These are phyloP conservation scores for Amphiprion ocellaris DNA, from an alignment of 2,113 vertebrate genomes.

Conservation along the genomic window DNA sequence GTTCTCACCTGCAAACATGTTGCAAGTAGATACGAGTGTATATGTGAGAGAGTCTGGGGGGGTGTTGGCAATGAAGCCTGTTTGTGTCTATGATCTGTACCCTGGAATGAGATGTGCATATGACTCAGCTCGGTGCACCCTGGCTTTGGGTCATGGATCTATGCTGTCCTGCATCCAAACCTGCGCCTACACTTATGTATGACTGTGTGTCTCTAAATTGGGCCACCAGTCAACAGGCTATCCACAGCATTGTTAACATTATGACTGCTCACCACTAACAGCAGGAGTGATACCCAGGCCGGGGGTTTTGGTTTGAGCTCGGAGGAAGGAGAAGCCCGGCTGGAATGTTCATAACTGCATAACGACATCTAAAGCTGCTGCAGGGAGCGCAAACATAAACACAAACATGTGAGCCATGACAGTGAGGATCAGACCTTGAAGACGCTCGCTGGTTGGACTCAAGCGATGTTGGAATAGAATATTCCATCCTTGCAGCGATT, in stretches of 20 bases:
- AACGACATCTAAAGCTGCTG: conserved; percentile 14
- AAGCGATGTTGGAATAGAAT: conserved; percentile 11
- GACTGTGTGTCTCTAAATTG: conserved; percentile 27
- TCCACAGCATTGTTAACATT: conserved; percentile 31
- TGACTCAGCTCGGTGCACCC: conserved; percentile 61
- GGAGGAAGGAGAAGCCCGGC: conserved; percentile 20
- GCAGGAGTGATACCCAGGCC: conserved; percentile 1
- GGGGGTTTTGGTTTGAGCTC: conserved; percentile 24
- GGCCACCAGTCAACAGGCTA: conserved; percentile 25
- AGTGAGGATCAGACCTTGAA: conserved; percentile 11
- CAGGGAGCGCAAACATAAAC: conserved; percentile 36
- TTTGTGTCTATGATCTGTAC: conserved; percentile 58
- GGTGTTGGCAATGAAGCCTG: conserved; percentile 29
- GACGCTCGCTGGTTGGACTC: conserved; percentile 11
- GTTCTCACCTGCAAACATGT: conserved; percentile 29
- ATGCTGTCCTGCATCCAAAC: conserved; percentile 25
- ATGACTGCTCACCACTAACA: conserved; percentile 35
- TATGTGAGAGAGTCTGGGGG: conserved; percentile 45
- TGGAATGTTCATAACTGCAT: conserved; percentile 41
- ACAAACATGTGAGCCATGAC: conserved; percentile 37
- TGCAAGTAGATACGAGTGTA: conserved; percentile 28
- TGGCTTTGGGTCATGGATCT: conserved; percentile 28
- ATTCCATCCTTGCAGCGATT: conserved; percentile 23
- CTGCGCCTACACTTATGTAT: conserved; percentile 23
- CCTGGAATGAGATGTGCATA: conserved; percentile 45